phyloP scores from a whole-genome alignment of 2,888 invertebrate genomes.

The Stegana nigrithorax region DNA sequence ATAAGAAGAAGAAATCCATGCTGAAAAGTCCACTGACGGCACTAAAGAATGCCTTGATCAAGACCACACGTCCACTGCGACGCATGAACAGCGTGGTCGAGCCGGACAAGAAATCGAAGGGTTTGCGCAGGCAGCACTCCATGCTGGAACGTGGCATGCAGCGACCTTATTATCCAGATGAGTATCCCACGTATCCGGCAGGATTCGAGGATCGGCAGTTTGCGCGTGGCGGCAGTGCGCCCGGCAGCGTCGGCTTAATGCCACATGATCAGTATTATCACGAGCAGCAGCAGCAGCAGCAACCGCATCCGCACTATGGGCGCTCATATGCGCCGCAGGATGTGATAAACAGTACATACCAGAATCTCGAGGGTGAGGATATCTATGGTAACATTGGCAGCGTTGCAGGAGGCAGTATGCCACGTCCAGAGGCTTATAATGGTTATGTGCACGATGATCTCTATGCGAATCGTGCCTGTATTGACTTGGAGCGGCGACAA shows the following conservation, averaged over 20 bases:
- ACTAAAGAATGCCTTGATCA: constrained; percentile 67
- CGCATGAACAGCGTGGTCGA: constrained; percentile 69
- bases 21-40: constrained; percentile 66
- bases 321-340: constrained; percentile 47
- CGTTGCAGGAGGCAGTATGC: constrained; percentile 23
- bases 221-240: constrained; percentile 36
- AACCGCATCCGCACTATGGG: constrained; percentile 34
- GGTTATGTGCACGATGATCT: constrained; percentile 62
- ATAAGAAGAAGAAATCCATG: constrained; percentile 66
- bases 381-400: constrained; percentile 65
- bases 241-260: constrained; percentile 30
- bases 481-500: constrained; percentile 66
- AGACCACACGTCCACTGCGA: constrained; percentile 64
- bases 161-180: constrained; percentile 66
- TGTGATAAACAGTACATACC: constrained; percentile 65
- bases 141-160: constrained; percentile 67
- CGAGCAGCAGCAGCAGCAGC: constrained; percentile 43
- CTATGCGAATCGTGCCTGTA: constrained; percentile 67
- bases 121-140: constrained; percentile 66
- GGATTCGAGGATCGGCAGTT: constrained; percentile 55
- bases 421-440: constrained; percentile 35
- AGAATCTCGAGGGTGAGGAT: constrained; percentile 66
- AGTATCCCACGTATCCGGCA: constrained; percentile 65
- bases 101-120: constrained; percentile 62
- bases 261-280: constrained; percentile 50